Evolutionary conservation across 2,113 vertebrate genomes (phyloP).

Genomic region (Rhipidura dahli): DNA sequence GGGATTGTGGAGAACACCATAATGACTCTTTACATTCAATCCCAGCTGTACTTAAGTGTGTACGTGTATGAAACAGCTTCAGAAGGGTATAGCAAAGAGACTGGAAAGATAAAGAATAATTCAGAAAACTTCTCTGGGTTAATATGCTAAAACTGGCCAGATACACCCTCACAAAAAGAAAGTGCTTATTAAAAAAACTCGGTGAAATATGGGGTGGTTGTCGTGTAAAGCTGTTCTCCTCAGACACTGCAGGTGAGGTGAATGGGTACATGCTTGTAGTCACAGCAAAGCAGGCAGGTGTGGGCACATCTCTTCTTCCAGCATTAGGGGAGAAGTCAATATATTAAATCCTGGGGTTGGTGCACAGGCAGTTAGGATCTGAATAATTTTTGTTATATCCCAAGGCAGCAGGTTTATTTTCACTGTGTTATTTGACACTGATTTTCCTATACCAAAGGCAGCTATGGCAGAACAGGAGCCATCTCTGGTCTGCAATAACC

Average conservation of each 20-base stretch:
- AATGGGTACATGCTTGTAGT: rapidly evolving
- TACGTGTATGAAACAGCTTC: not conserved
- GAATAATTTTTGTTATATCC: not conserved
- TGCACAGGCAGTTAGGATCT: not conserved
- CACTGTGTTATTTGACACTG: not conserved
- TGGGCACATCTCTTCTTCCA: not conserved
- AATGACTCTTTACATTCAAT: slow-evolving; percentile 36
- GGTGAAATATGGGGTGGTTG: not conserved
- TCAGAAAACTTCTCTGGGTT: not conserved
- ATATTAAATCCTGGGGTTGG: not conserved
- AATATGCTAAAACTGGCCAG: not conserved
- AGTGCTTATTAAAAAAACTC: not conserved
- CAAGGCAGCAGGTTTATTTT: not conserved
- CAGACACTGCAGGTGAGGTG: not conserved
- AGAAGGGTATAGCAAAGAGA: not conserved
- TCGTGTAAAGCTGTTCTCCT: not conserved
- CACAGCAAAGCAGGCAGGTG: not conserved
- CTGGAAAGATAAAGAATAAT: not conserved
- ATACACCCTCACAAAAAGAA: not conserved
- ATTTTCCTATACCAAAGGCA: not conserved
- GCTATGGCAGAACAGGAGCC: not conserved
- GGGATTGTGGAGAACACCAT: not conserved
- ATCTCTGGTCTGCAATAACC: not conserved
- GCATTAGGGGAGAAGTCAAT: not conserved
- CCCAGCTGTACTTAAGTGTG: not conserved